Evolutionary conservation across 2,113 vertebrate genomes (phyloP).

Genomic region (Silurus meridionalis): DNA sequence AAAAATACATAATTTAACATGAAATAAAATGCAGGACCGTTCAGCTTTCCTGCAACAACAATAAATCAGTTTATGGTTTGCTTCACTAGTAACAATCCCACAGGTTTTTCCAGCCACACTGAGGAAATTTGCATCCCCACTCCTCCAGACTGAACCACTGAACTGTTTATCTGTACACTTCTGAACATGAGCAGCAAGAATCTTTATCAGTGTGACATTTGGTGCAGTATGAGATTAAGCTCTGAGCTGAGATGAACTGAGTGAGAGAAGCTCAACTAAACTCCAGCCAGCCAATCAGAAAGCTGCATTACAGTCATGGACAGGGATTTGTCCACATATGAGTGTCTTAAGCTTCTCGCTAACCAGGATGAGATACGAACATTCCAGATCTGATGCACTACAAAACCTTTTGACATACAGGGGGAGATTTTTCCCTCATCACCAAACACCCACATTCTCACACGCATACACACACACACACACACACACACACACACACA

Average conservation of each 20-base stretch:
- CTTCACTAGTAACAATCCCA: no score
- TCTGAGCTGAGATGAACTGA: constrained; percentile 12
- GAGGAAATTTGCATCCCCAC: not conserved
- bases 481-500: constrained; percentile 5
- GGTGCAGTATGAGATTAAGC: constrained; percentile 10
- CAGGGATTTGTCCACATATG: constrained; percentile 57
- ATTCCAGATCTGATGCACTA: constrained; percentile 57
- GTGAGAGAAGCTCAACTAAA: constrained; percentile 36
- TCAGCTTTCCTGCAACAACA: no score
- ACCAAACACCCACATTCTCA: not conserved
- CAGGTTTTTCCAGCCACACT: not conserved
- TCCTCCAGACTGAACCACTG: not conserved
- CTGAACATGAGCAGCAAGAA: not conserved
- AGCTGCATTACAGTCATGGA: constrained; percentile 57
- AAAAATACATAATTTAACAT: not conserved
- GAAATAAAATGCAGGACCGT: not conserved
- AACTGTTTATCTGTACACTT: not conserved
- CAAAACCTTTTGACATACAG: constrained; percentile 54
- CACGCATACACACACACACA: not conserved
- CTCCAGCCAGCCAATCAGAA: constrained; percentile 51
- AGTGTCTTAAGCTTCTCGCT: constrained; percentile 53
- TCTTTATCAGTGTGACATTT: constrained; percentile 16
- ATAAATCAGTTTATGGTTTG: no score
- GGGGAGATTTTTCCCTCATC: constrained; percentile 65
- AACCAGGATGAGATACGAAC: constrained; percentile 57